phyloP scores from a whole-genome alignment of 1,140 invertebrate species.

The Mya arenaria region DNA sequence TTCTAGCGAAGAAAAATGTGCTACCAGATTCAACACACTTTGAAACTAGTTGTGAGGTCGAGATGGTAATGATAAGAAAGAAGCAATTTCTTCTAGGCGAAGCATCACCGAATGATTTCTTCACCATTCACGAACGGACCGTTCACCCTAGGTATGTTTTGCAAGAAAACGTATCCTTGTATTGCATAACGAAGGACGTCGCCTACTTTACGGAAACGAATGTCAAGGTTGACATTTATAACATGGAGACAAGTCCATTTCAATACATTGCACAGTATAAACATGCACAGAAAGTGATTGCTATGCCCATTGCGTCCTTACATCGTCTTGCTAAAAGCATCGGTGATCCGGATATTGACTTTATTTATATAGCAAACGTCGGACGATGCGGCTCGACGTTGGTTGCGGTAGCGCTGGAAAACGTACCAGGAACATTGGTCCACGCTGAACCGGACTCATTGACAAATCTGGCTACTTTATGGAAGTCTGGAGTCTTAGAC shows the following conservation, averaged over 20 bases:
- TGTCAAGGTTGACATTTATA: background rate
- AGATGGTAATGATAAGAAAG: background rate
- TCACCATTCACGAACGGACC: background rate
- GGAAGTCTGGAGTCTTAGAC: background rate
- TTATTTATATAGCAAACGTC: constrained; percentile 20
- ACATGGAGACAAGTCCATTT: background rate
- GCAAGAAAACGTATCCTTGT: constrained; percentile 6
- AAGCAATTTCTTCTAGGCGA: constrained; percentile 18
- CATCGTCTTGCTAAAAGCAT: background rate
- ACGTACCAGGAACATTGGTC: constrained; percentile 5
- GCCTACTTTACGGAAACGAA: constrained; percentile 13
- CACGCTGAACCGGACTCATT: constrained; percentile 24
- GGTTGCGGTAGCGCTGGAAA: background rate
- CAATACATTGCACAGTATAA: constrained; percentile 18
- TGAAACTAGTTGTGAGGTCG: constrained; percentile 2
- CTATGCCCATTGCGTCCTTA: background rate
- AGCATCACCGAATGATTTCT: constrained; percentile 3
- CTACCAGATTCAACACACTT: too few relatives aligned
- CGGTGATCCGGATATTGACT: background rate
- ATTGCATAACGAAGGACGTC: background rate
- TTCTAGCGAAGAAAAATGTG: too few relatives aligned
- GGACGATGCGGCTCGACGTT: constrained; percentile 18
- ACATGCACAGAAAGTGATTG: background rate
- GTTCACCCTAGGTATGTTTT: background rate
- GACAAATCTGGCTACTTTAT: background rate